Conservation (phyloP, 2,888 invertebrate species). For the Hypercompe scribonia region DNA sequence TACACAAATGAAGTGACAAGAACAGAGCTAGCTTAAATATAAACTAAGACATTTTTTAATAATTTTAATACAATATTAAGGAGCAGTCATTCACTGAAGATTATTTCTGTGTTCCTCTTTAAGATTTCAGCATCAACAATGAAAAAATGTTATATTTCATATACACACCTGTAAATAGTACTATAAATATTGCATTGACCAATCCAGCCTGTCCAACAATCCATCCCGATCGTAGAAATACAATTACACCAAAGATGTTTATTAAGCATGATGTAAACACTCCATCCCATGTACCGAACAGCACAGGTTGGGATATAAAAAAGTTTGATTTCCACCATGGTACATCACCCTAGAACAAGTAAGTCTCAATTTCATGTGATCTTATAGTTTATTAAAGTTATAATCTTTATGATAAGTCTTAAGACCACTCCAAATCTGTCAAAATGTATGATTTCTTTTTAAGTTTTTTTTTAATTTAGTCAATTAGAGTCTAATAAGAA, state of each 20-base stretch:
- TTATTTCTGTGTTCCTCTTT: neutral
- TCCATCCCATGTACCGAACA: constrained; percentile 99
- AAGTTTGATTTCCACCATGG: constrained; percentile 99
- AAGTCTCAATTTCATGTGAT: too few relatives aligned
- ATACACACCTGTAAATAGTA: constrained; percentile 90
- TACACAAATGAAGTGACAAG: too few relatives aligned
- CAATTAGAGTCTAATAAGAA: neutral
- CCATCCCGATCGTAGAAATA: constrained; percentile 98
- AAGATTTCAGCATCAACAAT: neutral
- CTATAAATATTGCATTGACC: constrained; percentile 92
- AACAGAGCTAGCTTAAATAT: too few relatives aligned
- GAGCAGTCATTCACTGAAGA: neutral
- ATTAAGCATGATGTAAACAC: constrained; percentile 99
- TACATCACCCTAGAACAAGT: constrained; percentile 90
- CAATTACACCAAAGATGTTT: constrained; percentile 99
- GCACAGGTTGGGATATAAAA: constrained; percentile 97
- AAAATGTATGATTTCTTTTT: neutral
- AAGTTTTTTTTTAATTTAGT: neutral
- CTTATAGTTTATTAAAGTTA: too few relatives aligned
- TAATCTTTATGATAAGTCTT: too few relatives aligned
- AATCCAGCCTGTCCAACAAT: constrained; percentile 97
- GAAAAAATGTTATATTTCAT: neutral
- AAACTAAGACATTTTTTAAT: neutral
- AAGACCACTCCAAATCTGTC: neutral
- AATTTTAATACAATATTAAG: too few relatives aligned